Percentiles rank a stretch among this genome's conserved stretches.
Evolutionary conservation across 2,888 invertebrate genomes (phyloP).

Genomic region (Polymixis flavicincta): DNA sequence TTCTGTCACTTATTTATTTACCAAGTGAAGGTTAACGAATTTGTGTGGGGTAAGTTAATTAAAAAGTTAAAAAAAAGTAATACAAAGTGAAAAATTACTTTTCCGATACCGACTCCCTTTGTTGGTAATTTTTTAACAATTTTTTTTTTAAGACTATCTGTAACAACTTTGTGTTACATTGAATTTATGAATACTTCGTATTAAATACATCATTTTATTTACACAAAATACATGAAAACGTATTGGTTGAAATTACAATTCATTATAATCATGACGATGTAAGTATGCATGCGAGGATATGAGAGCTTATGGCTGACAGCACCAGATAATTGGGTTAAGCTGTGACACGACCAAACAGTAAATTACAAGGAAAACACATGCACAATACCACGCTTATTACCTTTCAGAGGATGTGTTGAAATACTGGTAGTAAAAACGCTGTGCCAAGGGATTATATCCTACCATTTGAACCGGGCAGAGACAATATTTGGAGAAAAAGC

Average conservation of each 20-base stretch:
- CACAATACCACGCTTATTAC: conserved; percentile 8
- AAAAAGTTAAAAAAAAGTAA: too few species aligned
- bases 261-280: conserved; percentile 28
- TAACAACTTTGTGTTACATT: too few species aligned
- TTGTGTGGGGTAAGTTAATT: too few species aligned
- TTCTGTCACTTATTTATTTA: too few species aligned
- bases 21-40: too few species aligned
- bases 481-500: background rate
- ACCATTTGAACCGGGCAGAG: background rate
- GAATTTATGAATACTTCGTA: background rate
- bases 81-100: too few species aligned
- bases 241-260: conserved; percentile 37
- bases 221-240: background rate
- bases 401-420: conserved; percentile 10
- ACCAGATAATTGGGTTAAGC: conserved; percentile 56
- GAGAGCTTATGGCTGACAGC: conserved; percentile 29
- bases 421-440: conserved; percentile 19
- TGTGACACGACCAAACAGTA: conserved; percentile 24
- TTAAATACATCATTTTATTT: background rate
- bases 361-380: conserved; percentile 46
- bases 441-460: conserved; percentile 22
- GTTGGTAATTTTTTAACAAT: too few species aligned
- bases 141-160: background rate
- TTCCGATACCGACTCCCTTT: too few species aligned
- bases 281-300: conserved; percentile 18